These are phyloP conservation scores for Blennius ocellaris DNA, from an alignment of 2,113 vertebrate genomes.

Conservation along the genomic window DNA sequence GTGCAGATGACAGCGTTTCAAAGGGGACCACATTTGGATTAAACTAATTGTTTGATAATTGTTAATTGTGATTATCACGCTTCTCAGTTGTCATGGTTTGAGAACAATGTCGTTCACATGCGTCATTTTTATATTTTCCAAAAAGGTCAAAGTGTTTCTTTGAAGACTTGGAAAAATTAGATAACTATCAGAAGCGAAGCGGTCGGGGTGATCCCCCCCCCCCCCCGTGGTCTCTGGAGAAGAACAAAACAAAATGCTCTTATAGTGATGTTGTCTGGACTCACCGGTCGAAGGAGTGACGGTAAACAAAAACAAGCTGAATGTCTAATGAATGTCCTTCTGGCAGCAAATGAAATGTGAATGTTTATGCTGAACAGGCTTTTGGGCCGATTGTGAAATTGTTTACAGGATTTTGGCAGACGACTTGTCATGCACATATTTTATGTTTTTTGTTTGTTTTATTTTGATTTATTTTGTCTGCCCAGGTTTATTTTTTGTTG, in stretches of 20 bases:
- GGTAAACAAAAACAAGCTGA: slow-evolving; percentile 3
- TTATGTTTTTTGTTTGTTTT: background rate
- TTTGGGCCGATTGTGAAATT: background rate
- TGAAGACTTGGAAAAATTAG: background rate
- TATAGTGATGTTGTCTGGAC: too few relatives aligned
- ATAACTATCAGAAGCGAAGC: background rate
- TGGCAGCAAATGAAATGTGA: slow-evolving; percentile 42
- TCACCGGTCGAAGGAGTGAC: background rate
- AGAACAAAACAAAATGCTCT: background rate
- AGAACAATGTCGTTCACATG: too few relatives aligned
- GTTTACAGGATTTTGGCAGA: slow-evolving; percentile 38
- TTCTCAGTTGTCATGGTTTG: too few relatives aligned
- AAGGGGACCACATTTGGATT: too few relatives aligned
- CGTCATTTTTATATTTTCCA: background rate
- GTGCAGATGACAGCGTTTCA: too few relatives aligned
- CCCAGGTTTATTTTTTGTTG: slow-evolving; percentile 1
- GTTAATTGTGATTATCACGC: too few relatives aligned
- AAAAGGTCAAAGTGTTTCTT: background rate
- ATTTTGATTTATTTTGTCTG: slow-evolving; percentile 32
- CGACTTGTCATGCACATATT: too few relatives aligned
- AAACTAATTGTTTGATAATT: too few relatives aligned
- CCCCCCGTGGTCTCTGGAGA: too few relatives aligned
- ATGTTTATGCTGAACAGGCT: too few relatives aligned
- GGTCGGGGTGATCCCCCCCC: background rate
- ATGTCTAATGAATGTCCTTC: slow-evolving; percentile 58